phyloP scores from a whole-genome alignment of 2,888 invertebrate genomes.

The Venusia cambrica region DNA sequence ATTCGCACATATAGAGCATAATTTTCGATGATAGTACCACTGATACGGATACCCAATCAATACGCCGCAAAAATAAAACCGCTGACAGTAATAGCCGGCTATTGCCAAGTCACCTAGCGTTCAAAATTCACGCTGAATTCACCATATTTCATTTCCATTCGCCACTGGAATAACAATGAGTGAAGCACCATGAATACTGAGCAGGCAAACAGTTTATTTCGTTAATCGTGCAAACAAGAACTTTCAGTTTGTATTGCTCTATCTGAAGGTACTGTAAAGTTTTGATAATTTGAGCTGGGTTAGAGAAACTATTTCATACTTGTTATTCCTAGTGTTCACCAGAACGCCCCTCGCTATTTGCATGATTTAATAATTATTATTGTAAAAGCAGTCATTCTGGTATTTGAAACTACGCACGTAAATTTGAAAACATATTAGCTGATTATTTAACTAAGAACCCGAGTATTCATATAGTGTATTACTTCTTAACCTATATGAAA shows the following conservation, averaged over 20 bases:
- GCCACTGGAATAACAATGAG: constrained; percentile 73
- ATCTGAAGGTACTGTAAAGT: constrained; percentile 47
- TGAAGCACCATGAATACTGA: constrained; percentile 73
- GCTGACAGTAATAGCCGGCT: constrained; percentile 43
- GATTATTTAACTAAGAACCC: no score
- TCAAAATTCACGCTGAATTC: constrained; percentile 71
- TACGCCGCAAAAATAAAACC: constrained; percentile 24
- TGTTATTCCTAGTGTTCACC: no score
- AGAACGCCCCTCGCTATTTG: no score
- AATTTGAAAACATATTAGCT: no score
- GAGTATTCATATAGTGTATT: no score
- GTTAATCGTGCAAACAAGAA: constrained; percentile 78
- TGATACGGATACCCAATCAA: constrained; percentile 18
- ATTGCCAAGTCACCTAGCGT: constrained; percentile 61
- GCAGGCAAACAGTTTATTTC: constrained; percentile 73
- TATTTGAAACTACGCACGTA: no score
- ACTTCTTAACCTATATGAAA: no score
- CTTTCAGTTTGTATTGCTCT: constrained; percentile 61
- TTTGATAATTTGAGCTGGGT: constrained; percentile 20
- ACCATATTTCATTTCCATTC: constrained; percentile 77
- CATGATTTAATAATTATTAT: no score
- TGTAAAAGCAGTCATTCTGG: no score
- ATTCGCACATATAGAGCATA: no score
- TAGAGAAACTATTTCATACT: constrained; percentile 11
- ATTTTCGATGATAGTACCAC: no score